Evolutionary conservation across 1,140 invertebrate species (phyloP), one percentile per base, ranked within the genome.

Genomic region (Zelostemma sp.): DNA sequence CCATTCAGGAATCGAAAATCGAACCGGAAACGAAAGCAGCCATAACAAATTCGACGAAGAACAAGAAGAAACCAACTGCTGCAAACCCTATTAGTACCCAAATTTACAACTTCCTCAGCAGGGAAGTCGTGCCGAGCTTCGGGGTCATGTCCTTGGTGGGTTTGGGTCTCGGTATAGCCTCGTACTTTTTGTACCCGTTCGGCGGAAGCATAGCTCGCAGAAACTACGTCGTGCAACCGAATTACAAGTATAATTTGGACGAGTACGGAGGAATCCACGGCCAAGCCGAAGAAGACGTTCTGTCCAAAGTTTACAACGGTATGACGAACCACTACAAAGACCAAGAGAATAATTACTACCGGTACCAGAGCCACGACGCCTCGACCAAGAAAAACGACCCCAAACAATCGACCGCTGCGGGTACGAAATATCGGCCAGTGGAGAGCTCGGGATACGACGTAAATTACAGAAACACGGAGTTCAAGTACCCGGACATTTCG

Each of bases 101-200:
- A 79, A 90, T 93, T 21, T 93, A 93, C 68, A 93, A 92, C 74
- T 93, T 92, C 71, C 79, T 93, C 15, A 91, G 91, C 6, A 85
- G 91, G 72, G 92, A 93, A 86, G 90, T 93, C 0, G 92, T 93
- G 89, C 91, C 92, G 0, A 91, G 90, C 54, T 90, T 93, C 12
- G 91, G 92, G 14, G 89, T 93, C 0, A 92, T 92, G 73, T 86
- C 84, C 0, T 80, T 93, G 14, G 88, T 93, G 12, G 92, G 92
- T 5, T 76, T 93, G 31, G 89, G 92, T 35, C 86, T 92, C 9
- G 92, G 92, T 11, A 78, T 93, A 21, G 92, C 92, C 18, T 91
- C 91, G 19, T 91, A 93, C 58, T 91, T 93, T 74, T 82, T 93
- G 9, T 92, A 91, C 82, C 92, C 92, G 6, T 93, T 93, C 67